A percentile compares a stretch with the other conserved stretches of the same genome.
Evolutionary conservation across 2,113 vertebrate genomes (phyloP).

Genomic region (Collichthys lucidus): DNA sequence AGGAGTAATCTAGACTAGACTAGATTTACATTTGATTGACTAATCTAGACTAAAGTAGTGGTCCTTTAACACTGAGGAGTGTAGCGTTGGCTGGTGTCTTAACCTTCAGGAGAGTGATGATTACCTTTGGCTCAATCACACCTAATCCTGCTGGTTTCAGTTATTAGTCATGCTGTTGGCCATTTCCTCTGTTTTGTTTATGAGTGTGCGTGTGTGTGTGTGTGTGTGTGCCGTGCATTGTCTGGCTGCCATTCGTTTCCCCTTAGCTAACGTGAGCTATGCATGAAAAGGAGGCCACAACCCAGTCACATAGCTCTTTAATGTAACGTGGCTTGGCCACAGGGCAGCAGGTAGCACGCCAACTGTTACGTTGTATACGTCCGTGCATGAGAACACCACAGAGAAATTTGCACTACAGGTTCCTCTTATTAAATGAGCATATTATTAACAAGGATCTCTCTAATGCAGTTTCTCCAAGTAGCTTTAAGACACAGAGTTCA

Average conservation of each 20-base stretch:
- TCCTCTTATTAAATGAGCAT: neutral
- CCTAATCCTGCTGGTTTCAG: constrained; percentile 9
- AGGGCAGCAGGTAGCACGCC: neutral
- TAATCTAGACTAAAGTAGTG: constrained; percentile 2
- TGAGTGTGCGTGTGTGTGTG: neutral
- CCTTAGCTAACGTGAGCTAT: constrained; percentile 29
- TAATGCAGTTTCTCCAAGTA: neutral
- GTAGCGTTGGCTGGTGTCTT: neutral
- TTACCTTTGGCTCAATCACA: constrained; percentile 15
- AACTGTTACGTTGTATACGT: constrained; percentile 1
- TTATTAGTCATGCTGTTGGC: constrained; percentile 17
- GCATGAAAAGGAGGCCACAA: constrained; percentile 29
- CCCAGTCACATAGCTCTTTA: constrained; percentile 36
- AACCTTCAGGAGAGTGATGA: constrained; percentile 18
- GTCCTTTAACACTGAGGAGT: neutral
- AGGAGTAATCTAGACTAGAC: neutral
- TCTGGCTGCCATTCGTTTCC: constrained; percentile 25
- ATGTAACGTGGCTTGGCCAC: constrained; percentile 26
- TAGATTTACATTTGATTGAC: constrained; percentile 15
- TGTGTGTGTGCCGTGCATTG: constrained; percentile 28
- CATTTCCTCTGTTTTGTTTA: constrained; percentile 23
- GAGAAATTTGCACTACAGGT: neutral
- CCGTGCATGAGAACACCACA: neutral
- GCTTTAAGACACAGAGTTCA: constrained; percentile 27
- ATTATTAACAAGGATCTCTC: neutral